Conservation (phyloP, 2,888 invertebrate genomes). For the Drosophila helvetica region DNA sequence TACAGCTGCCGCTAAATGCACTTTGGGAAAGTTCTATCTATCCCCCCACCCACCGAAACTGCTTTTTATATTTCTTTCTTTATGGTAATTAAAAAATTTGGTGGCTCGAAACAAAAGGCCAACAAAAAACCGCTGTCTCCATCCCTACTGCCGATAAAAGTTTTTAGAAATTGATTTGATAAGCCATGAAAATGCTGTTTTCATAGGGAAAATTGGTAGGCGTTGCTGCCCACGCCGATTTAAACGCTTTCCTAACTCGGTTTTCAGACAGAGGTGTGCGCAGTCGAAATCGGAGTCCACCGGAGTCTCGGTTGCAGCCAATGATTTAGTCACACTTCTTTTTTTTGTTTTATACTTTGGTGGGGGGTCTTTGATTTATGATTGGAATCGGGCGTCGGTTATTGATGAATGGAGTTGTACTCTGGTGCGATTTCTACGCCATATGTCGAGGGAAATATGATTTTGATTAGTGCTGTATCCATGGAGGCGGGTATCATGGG, state of each 20-base stretch:
- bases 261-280: conserved; percentile 8
- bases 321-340: conserved; percentile 40
- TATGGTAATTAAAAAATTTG: conserved; percentile 67
- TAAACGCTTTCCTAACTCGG: conserved; percentile 59
- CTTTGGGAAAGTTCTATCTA: conserved; percentile 63
- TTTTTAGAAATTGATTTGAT: conserved; percentile 61
- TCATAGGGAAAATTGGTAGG: conserved; percentile 59
- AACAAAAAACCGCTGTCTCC: conserved; percentile 49
- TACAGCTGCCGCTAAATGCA: conserved; percentile 46
- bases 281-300: conserved; percentile 4
- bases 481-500: not conserved
- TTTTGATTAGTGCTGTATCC: conserved; percentile 21
- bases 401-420: conserved; percentile 45
- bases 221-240: conserved; percentile 64
- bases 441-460: conserved; percentile 30
- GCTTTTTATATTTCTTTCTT: conserved; percentile 42
- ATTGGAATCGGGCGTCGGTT: conserved; percentile 14
- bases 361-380: conserved; percentile 32
- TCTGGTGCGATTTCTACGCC: conserved; percentile 18
- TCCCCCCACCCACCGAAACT: conserved; percentile 12
- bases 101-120: conserved; percentile 61
- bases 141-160: conserved; percentile 24
- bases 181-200: conserved; percentile 58
- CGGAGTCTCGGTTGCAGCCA: conserved; percentile 15
- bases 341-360: conserved; percentile 11